Evolutionary conservation across 1,140 invertebrate species (phyloP), one percentile per base, ranked within the genome.

Genomic region (Archivesica marissinica): DNA sequence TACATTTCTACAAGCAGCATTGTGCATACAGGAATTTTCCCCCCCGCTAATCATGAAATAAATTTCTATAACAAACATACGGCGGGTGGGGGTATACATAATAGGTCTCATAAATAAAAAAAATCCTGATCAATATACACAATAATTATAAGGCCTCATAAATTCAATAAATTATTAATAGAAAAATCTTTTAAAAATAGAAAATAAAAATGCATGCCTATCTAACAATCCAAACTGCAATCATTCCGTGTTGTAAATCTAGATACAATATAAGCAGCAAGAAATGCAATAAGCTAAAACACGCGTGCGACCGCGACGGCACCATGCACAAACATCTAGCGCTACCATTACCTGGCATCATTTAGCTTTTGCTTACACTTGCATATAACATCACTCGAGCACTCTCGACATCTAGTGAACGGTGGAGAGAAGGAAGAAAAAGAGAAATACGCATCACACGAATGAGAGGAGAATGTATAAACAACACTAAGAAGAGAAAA

Each of bases 341-440:
- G 35, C 41, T 35, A 76, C 20, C 30, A 47, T 81, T 81, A 81
- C 78, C 78, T 81, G 38, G 78, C 41, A n/a, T 81, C 64, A 81
- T 28, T 70, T 30, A 52, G 61, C 35, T 56, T 68, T 47, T 81
- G 59, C 54, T 70, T 68, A 81, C 78, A 81, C 50, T 70, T 68
- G 78, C 78, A 81, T 70, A 41, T 50, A 2, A 47, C 33, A 61
- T 81, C 78, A 41, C 78, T 64, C 28, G 78, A 68, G 50, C 78
- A 81, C 50, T 66, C 78, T 64, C 59, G 50, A 44, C 78, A 81
- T 81, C 78, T 68, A 81, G n/a, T 72, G 30, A 35, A 25, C 23
- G 17, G 41, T 59, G 23, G 33, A 77, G 54, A 76, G 30, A 66
- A 61, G 77, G 79, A 83, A n/a, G 44, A 85, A 64, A 66, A 33